phyloP scores from a whole-genome alignment of 2,797 vertebrate species.

The Dryobates pubescens region DNA sequence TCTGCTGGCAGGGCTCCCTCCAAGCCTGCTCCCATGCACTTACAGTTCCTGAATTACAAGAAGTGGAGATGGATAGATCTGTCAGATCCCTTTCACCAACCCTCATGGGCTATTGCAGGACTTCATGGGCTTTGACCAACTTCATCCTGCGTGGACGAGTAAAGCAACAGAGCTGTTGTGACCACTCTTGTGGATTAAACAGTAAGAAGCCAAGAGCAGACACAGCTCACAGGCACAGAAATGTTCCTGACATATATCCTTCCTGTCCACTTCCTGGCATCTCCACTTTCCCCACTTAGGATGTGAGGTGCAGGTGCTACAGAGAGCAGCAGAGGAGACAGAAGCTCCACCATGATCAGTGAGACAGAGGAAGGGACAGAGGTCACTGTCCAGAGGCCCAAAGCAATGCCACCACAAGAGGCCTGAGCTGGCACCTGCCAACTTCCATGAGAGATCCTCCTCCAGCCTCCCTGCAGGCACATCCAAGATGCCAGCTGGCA shows the following conservation, averaged over 20 bases:
- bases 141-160: not conserved
- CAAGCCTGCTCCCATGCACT: not conserved
- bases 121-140: not conserved
- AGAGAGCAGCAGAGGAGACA: not conserved
- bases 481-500: not conserved
- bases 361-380: not conserved
- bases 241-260: not conserved
- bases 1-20: not conserved
- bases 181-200: not conserved
- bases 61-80: not conserved
- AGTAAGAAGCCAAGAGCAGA: not conserved
- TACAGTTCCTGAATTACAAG: not conserved
- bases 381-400: accelerated
- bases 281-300: accelerated
- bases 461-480: not conserved
- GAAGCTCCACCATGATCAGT: accelerated
- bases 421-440: not conserved
- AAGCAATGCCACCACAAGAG: accelerated
- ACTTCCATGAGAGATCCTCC: accelerated
- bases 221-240: not conserved
- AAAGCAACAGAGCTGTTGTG: not conserved
- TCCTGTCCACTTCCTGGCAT: not conserved
- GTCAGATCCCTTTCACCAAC: not conserved
- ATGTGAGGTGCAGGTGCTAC: not conserved
- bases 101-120: not conserved